Evolutionary conservation across 2,888 invertebrate genomes (phyloP), one percentile per base, ranked within the genome.

Genomic region (Ctenicera cuprea): DNA sequence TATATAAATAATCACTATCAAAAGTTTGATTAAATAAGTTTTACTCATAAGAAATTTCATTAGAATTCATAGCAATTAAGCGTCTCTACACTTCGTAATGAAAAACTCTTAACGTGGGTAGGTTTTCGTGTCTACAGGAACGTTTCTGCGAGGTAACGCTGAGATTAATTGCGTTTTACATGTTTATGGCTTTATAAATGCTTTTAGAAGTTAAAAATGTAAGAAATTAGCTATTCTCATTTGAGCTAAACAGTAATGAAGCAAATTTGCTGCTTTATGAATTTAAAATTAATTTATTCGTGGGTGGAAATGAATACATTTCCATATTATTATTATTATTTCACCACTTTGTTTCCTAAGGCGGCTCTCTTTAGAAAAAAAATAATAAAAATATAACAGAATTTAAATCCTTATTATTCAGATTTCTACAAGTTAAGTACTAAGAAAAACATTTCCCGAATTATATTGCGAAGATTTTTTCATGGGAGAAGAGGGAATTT

Each of bases 251-350:
- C 54, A 33, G n/a, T 16, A 54, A 54, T 30, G 26, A 54, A 12
- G 54, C 30, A 30, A 30, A 54, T 30, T 54, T 16, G n/a, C 14
- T 50, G 20, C 30, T 26, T 54, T 16, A 54, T 54, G 54, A 54
- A 54, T 54, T 54, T 54, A 26, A 33, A 33, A 30, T 54, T 54
- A 54, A 54, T 54, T 54, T 54, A 54, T 54, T 54, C 54, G n/a
- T 11, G 14, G 26, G 26, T 30, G 30, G 54, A 1, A n/a, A 14
- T 33, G 54, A 26, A 54, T 54, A 54, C 54, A 54, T 54, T 30
- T 14, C 7, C 54, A 30, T 48, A 48, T 16, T 18, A 16, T 41
- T 14, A 41, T 41, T 41, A 14, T 41, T 41, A 14, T 41, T n/a
- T 41, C 14, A n/a, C 9, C 33, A 33, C 33, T 33, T 33, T 33